Percentiles rank a stretch among this genome's conserved stretches.
phyloP scores from a whole-genome alignment of 35 echinoderm and acorn worm genomes.

The Apostichopus californicus region DNA sequence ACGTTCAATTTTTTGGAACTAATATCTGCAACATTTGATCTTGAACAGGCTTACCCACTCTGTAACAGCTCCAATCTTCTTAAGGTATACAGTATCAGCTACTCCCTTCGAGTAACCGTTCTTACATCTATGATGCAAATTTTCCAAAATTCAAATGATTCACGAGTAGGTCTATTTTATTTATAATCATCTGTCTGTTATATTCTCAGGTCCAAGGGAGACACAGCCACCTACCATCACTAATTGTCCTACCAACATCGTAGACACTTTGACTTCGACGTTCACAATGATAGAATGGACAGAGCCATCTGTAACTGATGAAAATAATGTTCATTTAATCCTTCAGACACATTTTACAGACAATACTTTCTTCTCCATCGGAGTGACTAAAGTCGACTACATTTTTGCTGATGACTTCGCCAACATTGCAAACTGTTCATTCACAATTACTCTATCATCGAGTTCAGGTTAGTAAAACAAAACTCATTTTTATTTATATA shows the following conservation, averaged over 20 bases:
- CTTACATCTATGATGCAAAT: neutral
- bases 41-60: too few species aligned
- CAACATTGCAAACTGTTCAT: conserved; percentile 36
- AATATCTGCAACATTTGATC: too few species aligned
- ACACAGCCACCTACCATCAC: conserved; percentile 4
- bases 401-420: conserved; percentile 30
- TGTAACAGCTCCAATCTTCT: too few species aligned
- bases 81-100: too few species aligned
- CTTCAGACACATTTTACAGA: neutral
- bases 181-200: neutral
- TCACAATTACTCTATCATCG: neutral
- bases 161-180: neutral
- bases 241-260: neutral
- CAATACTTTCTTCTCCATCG: conserved; percentile 1
- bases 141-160: neutral
- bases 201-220: neutral
- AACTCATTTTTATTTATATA: too few species aligned
- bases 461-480: neutral
- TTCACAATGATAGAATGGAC: neutral
- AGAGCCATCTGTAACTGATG: neutral
- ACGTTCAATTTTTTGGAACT: too few species aligned
- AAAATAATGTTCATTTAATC: neutral
- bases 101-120: neutral
- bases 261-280: neutral
- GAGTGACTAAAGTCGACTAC: conserved; percentile 6